Evolutionary conservation across 2,797 vertebrate species (phyloP).

Genomic region (Manis crassicaudata): DNA sequence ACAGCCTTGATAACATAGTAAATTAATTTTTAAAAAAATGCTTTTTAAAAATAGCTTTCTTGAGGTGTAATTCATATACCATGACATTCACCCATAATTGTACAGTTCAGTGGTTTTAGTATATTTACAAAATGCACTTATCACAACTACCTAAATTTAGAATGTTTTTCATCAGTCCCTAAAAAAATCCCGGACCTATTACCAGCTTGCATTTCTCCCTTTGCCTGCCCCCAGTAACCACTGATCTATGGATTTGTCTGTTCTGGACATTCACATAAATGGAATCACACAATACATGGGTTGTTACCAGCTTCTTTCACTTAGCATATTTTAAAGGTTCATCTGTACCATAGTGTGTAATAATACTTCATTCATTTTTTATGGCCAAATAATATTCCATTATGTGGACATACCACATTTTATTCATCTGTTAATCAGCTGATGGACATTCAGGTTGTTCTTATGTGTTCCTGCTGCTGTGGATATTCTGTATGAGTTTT

Average conservation of each 20-base stretch:
- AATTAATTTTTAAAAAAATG: not conserved
- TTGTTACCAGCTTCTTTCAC: not conserved
- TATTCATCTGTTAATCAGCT: not conserved
- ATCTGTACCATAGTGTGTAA: fast-evolving
- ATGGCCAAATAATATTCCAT: not conserved
- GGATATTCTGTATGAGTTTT: not conserved
- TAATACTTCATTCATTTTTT: not conserved
- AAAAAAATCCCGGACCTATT: too few species aligned
- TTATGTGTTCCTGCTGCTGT: not conserved
- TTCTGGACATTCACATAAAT: not conserved
- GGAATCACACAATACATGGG: not conserved
- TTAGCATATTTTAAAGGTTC: not conserved
- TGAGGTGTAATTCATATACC: not conserved
- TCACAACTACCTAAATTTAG: not conserved
- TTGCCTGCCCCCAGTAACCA: not conserved
- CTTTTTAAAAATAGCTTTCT: not conserved
- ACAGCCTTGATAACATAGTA: not conserved
- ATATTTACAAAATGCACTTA: not conserved
- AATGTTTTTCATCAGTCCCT: not conserved
- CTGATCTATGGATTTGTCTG: not conserved
- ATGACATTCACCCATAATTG: not conserved
- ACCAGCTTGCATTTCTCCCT: fast-evolving
- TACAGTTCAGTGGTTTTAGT: not conserved
- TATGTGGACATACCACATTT: not conserved
- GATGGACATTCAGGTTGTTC: not conserved